Percentiles rank a stretch among this genome's conserved stretches.
Conservation (phyloP, 2,888 invertebrate genomes). For the Drosophila austrosaltans region DNA sequence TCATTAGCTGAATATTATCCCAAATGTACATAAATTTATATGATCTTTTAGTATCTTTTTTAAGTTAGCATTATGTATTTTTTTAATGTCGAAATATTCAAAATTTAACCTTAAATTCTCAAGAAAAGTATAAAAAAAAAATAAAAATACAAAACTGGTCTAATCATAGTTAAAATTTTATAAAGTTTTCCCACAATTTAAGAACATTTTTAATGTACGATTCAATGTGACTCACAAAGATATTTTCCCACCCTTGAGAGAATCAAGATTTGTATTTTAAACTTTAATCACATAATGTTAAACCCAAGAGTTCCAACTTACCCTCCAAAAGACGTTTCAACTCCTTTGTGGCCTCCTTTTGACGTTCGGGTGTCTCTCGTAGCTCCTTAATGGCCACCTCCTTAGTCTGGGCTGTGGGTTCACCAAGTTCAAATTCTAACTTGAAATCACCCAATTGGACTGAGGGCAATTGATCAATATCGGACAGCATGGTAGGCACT, state of each 20-base stretch:
- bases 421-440: constrained; percentile 87
- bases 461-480: constrained; percentile 87
- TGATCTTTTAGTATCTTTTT: too few species aligned
- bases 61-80: too few species aligned
- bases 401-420: constrained; percentile 86
- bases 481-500: constrained; percentile 89
- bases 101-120: too few species aligned
- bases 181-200: background rate
- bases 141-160: too few species aligned
- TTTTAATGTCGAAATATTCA: too few species aligned
- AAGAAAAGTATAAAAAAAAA: too few species aligned
- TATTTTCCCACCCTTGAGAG: background rate
- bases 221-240: background rate
- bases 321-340: constrained; percentile 86
- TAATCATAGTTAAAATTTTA: background rate
- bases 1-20: too few species aligned
- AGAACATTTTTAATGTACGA: background rate
- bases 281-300: background rate
- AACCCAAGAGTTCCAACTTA: constrained; percentile 69
- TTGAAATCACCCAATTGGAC: constrained; percentile 87
- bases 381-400: constrained; percentile 89
- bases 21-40: too few species aligned
- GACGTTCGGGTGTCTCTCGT: constrained; percentile 89
- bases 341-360: constrained; percentile 86
- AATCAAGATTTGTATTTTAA: background rate